Evolutionary conservation across 2,888 invertebrate genomes (phyloP).

Genomic region (Lasioglossum zephyrum): DNA sequence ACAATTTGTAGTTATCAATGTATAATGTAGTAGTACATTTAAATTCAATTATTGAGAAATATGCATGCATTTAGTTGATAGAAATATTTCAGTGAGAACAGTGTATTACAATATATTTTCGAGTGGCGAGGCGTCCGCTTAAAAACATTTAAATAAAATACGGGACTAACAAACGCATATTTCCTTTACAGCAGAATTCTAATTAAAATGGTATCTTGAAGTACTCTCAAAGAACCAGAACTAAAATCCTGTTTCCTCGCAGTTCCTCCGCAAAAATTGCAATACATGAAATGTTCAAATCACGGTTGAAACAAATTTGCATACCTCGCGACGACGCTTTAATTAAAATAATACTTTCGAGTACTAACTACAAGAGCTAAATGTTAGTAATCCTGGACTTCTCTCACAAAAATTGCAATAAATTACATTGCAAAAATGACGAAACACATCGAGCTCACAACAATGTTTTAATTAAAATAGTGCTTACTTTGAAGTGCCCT

Average conservation of each 20-base stretch:
- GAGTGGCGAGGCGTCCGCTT: not conserved
- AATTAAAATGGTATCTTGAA: not conserved
- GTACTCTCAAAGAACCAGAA: not conserved
- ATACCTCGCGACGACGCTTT: not conserved
- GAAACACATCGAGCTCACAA: not conserved
- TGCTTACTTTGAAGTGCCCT: not conserved
- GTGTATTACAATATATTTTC: not conserved
- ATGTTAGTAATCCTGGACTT: not conserved
- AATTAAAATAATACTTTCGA: not conserved
- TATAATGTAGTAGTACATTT: not conserved
- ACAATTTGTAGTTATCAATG: not conserved
- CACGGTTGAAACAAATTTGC: not conserved
- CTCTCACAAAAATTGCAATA: not conserved
- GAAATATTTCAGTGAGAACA: not conserved
- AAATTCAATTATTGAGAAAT: not conserved
- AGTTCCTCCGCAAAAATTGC: not conserved
- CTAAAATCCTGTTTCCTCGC: not conserved
- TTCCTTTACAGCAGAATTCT: not conserved
- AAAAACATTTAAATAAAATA: not conserved
- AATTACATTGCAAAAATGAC: not conserved
- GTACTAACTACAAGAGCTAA: not conserved
- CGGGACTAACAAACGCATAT: not conserved
- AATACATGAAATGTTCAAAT: not conserved
- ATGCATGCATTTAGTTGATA: not conserved
- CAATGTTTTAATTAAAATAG: not conserved